Evolutionary conservation across 2,113 vertebrate species (phyloP).

Genomic region (Toxotes chatareus): DNA sequence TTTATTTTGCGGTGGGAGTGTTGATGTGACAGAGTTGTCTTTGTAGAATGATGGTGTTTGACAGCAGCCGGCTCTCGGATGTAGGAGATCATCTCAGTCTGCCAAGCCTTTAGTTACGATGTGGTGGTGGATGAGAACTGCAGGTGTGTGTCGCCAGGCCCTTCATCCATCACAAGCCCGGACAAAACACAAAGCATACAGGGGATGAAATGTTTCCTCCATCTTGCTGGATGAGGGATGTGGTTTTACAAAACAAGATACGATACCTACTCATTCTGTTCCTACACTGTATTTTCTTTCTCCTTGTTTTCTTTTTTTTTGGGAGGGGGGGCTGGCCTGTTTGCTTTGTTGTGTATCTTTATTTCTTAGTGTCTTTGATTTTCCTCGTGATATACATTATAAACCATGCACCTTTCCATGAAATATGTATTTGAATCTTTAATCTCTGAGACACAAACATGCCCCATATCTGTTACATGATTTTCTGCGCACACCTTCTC

Average conservation of each 20-base stretch:
- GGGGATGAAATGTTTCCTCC: constrained; percentile 73
- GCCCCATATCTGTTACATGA: constrained; percentile 5
- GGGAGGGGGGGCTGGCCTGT: background rate
- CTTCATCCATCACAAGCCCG: constrained; percentile 77
- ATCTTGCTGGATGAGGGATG: constrained; percentile 76
- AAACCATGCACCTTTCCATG: background rate
- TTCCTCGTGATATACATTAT: background rate
- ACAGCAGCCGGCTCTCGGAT: constrained; percentile 75
- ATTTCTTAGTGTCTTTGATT: constrained; percentile 19
- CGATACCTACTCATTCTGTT: constrained; percentile 57
- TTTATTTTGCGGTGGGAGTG: constrained; percentile 71
- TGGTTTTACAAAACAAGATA: constrained; percentile 72
- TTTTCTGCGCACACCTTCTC: constrained; percentile 27
- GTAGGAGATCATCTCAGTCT: constrained; percentile 73
- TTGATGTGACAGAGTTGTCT: constrained; percentile 80
- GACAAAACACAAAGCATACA: constrained; percentile 71
- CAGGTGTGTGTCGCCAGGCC: constrained; percentile 73
- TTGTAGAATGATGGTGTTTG: constrained; percentile 79
- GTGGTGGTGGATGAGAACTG: constrained; percentile 74
- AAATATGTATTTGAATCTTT: constrained; percentile 23
- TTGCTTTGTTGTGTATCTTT: constrained; percentile 20
- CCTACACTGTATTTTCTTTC: constrained; percentile 23
- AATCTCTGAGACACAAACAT: background rate
- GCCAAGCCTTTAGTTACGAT: constrained; percentile 78
- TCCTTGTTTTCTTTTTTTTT: background rate